These are phyloP conservation scores for Pygoscelis adeliae DNA, from an alignment of 2,113 vertebrate genomes.

Conservation along the genomic window DNA sequence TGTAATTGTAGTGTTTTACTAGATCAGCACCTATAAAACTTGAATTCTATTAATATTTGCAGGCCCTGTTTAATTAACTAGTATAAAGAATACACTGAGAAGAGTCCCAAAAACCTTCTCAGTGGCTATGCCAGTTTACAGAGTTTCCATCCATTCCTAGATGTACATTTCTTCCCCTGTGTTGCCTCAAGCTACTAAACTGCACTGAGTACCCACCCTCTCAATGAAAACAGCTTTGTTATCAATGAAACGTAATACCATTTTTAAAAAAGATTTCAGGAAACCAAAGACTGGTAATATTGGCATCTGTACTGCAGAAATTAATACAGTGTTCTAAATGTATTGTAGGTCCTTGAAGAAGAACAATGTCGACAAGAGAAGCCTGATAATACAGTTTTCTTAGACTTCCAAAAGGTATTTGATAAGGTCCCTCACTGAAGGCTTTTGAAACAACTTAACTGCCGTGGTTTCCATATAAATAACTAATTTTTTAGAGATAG, in stretches of 20 bases:
- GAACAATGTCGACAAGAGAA: background rate
- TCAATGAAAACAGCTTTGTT: background rate
- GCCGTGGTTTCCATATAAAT: background rate
- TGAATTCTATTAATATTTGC: background rate
- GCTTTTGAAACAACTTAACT: background rate
- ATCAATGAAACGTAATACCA: background rate
- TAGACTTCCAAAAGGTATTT: background rate
- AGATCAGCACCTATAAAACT: background rate
- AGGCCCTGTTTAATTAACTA: background rate
- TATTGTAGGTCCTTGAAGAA: background rate
- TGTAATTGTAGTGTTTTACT: background rate
- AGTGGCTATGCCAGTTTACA: background rate
- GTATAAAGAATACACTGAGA: background rate
- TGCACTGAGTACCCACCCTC: background rate
- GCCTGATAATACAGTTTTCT: background rate
- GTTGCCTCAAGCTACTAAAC: background rate
- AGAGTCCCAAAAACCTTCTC: background rate
- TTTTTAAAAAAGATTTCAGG: background rate
- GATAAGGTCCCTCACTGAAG: background rate
- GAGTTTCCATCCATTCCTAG: background rate
- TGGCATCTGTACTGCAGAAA: background rate
- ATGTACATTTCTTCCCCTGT: background rate
- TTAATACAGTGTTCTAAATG: background rate
- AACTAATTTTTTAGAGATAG: background rate
- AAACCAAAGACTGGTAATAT: background rate